These are phyloP conservation scores for Euthynnus affinis DNA, from an alignment of 2,797 vertebrate genomes.

Conservation along the genomic window DNA sequence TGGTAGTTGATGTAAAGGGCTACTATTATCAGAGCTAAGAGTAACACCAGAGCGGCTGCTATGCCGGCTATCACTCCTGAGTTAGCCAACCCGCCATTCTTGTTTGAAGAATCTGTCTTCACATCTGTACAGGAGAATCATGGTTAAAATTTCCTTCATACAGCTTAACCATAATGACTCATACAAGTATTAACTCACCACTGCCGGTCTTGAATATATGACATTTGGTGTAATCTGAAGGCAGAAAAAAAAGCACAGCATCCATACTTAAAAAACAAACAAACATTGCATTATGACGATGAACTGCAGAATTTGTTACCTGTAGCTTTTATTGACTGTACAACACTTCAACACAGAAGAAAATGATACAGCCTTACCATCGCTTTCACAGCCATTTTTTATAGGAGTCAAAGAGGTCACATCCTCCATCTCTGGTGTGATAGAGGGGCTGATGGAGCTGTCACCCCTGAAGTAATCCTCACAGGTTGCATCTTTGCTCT, in stretches of 20 bases:
- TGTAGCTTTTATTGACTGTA: not conserved
- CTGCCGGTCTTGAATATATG: constrained; percentile 79
- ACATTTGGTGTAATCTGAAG: constrained; percentile 88
- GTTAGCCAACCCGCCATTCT: constrained; percentile 77
- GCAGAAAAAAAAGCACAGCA: constrained; percentile 18
- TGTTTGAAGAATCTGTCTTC: constrained; percentile 71
- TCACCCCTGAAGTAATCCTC: constrained; percentile 85
- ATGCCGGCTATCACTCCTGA: constrained; percentile 89
- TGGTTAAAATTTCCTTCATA: not conserved
- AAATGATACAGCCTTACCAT: constrained; percentile 80
- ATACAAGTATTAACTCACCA: constrained; percentile 80
- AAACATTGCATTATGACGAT: not conserved
- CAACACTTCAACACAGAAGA: not conserved
- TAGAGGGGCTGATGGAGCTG: constrained; percentile 69
- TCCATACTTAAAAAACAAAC: not conserved
- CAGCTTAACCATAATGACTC: not conserved
- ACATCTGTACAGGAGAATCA: constrained; percentile 60
- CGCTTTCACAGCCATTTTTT: constrained; percentile 81
- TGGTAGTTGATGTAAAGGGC: constrained; percentile 91
- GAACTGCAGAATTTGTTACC: not conserved
- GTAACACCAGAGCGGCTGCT: constrained; percentile 87
- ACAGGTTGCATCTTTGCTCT: constrained; percentile 88
- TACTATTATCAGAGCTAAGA: constrained; percentile 87
- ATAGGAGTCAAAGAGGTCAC: constrained; percentile 75
- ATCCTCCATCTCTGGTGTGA: constrained; percentile 52